Base-by-base conservation (phyloP, 2,113 vertebrate genomes). In the Oreochromis niloticus region DNA sequence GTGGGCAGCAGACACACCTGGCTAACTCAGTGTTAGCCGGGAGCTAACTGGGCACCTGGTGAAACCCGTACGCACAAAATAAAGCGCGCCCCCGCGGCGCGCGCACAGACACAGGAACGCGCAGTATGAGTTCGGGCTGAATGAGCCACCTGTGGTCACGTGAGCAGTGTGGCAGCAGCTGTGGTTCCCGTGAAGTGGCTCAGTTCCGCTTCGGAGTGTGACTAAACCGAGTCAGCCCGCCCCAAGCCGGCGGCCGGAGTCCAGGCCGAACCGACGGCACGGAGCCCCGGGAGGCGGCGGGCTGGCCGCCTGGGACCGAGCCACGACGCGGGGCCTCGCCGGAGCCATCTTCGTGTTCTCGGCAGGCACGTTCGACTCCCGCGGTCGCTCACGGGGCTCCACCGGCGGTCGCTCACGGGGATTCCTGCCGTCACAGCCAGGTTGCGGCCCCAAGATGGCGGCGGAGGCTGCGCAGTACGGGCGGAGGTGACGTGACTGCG, bases 381-480 rank as follows among this genome's bases (percentile, higher is more conserved):
- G 32, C 32, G 1, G 32, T 36, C 32, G 32, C 17, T 66, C 61
- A 61, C 57, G 14, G 27, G 27, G 34, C 30, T 63, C 16, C 30
- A 32, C 34, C 59, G 9, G 17, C 32, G 32, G 32, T 17, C 27
- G 27, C 4, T 61, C 27, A 66, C 59, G 2, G 61, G 61, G 10
- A 63, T n/a, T 36, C 59, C 59, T 63, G 32, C 61, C 6, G n/a
- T 68, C 34, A 24, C n/a, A 89, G 89, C 85, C 91, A 87, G 92
- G 91, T 91, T 82, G 80, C 87, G 79, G 57, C 14, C 7, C 14
- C 61, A 95, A 95, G 55, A 95, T 94, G 93, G 94, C 91, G 88
- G 27, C 85, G 7, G 91, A 83, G 94, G 19, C 86, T 95, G 95
- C 95, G 95, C 95, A 95, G 88, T 85, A 16, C 8, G 3, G 41